Evolutionary conservation across 2,888 invertebrate genomes (phyloP).

Genomic region (Toxonevra muliebris): DNA sequence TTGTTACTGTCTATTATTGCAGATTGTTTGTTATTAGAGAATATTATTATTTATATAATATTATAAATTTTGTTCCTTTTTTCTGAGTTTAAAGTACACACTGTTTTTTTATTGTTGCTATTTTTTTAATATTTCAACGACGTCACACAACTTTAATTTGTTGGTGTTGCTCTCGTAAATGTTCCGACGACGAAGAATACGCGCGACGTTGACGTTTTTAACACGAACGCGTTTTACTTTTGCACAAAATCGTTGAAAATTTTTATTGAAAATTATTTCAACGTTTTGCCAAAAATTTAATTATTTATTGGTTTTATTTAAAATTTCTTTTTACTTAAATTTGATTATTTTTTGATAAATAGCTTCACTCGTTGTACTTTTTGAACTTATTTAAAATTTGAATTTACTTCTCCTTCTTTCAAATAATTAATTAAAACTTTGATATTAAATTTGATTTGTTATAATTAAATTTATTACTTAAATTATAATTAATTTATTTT

Average conservation of each 20-base stretch:
- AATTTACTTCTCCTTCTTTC: conserved; percentile 45
- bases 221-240: conserved; percentile 20
- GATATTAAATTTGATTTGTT: conserved; percentile 45
- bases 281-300: conserved; percentile 28
- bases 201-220: conserved; percentile 31
- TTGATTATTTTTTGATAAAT: conserved; percentile 34
- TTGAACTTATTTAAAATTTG: conserved; percentile 31
- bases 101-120: neutral
- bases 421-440: conserved; percentile 43
- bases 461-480: conserved; percentile 47
- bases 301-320: conserved; percentile 18
- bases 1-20: neutral
- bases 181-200: conserved; percentile 5
- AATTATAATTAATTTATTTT: conserved; percentile 51
- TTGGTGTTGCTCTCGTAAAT: conserved; percentile 4
- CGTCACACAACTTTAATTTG: neutral
- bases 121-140: neutral
- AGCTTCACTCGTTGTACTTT: conserved; percentile 58
- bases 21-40: neutral
- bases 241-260: conserved; percentile 35
- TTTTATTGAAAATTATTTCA: conserved; percentile 39
- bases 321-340: conserved; percentile 27
- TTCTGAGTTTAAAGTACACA: neutral
- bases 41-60: neutral
- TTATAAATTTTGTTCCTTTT: neutral